Evolutionary conservation across 2,888 invertebrate genomes (phyloP), one percentile per base, ranked within the genome.

Genomic region (Heliconius ethilla): DNA sequence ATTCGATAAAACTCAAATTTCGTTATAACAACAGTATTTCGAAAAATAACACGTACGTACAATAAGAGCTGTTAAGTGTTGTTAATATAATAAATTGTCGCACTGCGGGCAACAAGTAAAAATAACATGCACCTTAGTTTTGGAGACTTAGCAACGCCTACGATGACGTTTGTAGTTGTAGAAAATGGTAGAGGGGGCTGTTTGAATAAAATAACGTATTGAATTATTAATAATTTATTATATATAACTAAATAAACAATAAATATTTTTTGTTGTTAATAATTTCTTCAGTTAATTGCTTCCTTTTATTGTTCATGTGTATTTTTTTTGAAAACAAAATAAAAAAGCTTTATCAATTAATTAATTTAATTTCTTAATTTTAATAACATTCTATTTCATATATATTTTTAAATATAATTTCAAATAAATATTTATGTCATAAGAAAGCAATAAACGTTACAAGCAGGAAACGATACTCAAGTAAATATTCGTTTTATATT

Each of bases 101-200:
- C 84, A 82, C 85, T 85, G 79, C 79, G 74, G 80, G 80, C 70
- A 76, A 75, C 81, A 79, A 79, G 80, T 81, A 81, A 86, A 87
- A 89, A 87, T 87, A 89, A 91, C 89, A 89, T 88, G 86, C 87
- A 85, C 83, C 86, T 87, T 88, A 87, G 87, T 86, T 92, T 90
- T 90, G 90, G 89, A 90, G 91, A 90, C 91, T 90, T 91, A 92
- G 89, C 84, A 86, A 92, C 92, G 91, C 92, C 92, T 91, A 92
- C 92, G 85, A 83, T 80, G 40, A 83, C 82, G 76, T 82, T 83
- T 81, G 76, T 79, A 78, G 78, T 83, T 80, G 63, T 65, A 18
- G 40, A 75, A 45, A 2, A 15, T 37, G 6, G 70, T 77, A 70
- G 76, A 70, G 66, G 65, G 10, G 55, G 55, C 70, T 51, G 27